Conservation (phyloP, 2,113 vertebrate species). For the Boulengeromyrus knoepffleri region DNA sequence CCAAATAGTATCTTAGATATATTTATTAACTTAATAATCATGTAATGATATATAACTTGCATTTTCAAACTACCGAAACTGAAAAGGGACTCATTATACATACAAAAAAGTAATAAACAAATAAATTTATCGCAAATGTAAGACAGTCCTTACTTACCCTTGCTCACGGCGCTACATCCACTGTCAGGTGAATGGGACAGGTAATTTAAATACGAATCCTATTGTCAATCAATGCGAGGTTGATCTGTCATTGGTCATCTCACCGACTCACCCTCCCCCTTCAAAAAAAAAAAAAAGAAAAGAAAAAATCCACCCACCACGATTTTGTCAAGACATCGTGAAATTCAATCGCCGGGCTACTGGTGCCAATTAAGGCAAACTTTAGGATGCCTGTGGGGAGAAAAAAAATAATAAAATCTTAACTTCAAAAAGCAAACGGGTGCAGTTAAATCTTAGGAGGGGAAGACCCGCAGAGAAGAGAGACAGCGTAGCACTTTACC, state of each 20-base stretch:
- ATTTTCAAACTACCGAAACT: neutral
- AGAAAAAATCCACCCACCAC: neutral
- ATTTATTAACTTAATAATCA: neutral
- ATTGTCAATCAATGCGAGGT: neutral
- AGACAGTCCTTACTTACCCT: conserved; percentile 41
- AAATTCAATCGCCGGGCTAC: conserved; percentile 1
- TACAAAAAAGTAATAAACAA: neutral
- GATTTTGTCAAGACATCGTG: neutral
- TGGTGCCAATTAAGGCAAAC: conserved; percentile 48
- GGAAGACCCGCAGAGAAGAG: conserved; percentile 52
- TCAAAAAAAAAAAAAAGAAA: neutral
- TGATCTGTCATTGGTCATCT: neutral
- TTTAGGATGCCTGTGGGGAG: conserved; percentile 27
- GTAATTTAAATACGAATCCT: conserved; percentile 46
- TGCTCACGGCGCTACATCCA: conserved; percentile 33
- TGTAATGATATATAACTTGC: neutral
- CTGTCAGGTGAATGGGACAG: neutral
- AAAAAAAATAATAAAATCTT: conserved; percentile 45
- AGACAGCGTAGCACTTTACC: neutral
- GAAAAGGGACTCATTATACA: neutral
- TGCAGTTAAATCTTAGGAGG: conserved; percentile 44
- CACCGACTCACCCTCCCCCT: neutral
- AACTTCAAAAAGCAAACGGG: conserved; percentile 51
- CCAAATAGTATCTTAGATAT: neutral
- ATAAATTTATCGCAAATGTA: neutral